These are phyloP conservation scores for Ficedula albicollis DNA, from an alignment of 2,797 vertebrate genomes.

Conservation along the genomic window DNA sequence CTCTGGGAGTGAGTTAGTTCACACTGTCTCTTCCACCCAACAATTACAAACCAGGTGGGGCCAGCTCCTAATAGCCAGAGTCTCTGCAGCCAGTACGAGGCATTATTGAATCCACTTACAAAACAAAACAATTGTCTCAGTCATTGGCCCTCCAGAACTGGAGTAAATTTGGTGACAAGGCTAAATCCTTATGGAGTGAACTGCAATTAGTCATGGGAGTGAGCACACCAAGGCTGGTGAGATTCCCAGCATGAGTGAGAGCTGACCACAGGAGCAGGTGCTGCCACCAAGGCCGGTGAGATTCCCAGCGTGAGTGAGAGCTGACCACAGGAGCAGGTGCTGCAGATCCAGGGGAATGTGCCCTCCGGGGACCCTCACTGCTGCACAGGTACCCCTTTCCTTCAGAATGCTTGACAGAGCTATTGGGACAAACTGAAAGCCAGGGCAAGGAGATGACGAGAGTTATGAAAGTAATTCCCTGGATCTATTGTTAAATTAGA, in stretches of 20 bases:
- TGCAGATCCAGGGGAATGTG: neutral
- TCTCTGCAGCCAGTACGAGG: neutral
- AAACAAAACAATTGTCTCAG: neutral
- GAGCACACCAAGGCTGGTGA: neutral
- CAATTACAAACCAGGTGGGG: neutral
- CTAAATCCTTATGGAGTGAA: neutral
- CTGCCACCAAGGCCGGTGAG: neutral
- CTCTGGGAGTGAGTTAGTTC: neutral
- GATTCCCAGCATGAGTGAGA: neutral
- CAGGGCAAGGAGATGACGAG: neutral
- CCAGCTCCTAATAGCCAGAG: neutral
- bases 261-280: neutral
- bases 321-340: neutral
- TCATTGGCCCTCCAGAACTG: neutral
- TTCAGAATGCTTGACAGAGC: neutral
- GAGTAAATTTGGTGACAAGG: neutral
- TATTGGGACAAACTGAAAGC: neutral
- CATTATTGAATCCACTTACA: neutral
- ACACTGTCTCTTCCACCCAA: neutral
- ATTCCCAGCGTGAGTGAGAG: neutral
- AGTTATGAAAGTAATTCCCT: neutral
- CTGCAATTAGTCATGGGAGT: neutral
- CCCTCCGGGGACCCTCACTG: neutral
- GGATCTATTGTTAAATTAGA: neutral
- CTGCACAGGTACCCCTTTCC: neutral